Conservation (phyloP, 2,888 invertebrate species). For the Euplagia quadripunctaria region DNA sequence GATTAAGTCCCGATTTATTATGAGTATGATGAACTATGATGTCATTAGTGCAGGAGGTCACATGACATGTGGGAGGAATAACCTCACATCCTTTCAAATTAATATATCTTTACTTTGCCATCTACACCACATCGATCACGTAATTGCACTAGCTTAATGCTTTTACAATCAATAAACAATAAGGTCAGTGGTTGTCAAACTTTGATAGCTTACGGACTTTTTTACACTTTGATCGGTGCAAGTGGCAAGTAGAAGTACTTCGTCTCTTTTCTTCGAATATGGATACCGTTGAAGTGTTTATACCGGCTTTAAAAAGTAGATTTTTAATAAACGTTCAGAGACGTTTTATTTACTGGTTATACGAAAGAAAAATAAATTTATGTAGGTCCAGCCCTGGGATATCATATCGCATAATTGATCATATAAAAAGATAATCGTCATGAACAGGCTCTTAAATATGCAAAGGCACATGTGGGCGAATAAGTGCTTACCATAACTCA, state of each 20-base stretch:
- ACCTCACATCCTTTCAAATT: constrained; percentile 5
- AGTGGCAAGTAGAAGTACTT: no score
- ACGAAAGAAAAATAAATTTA: no score
- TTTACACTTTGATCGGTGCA: no score
- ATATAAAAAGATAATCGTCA: no score
- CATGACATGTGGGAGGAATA: not conserved
- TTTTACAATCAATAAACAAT: constrained; percentile 8
- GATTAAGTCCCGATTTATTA: no score
- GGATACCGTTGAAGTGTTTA: no score
- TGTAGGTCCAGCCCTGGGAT: no score
- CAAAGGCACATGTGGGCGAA: not conserved
- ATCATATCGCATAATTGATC: no score
- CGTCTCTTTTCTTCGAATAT: not conserved
- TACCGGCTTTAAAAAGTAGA: not conserved
- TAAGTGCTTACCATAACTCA: not conserved
- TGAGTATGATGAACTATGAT: no score
- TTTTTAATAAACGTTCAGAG: not conserved
- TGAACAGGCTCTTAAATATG: not conserved
- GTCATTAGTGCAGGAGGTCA: not conserved
- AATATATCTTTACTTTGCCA: constrained; percentile 1
- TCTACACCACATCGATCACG: not conserved
- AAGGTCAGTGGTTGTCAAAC: constrained; percentile 1
- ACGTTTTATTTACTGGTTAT: no score
- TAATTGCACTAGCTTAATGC: constrained; percentile 10
- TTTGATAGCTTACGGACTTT: not conserved